phyloP scores from a whole-genome alignment of 2,797 vertebrate species.

The Falco concolor region DNA sequence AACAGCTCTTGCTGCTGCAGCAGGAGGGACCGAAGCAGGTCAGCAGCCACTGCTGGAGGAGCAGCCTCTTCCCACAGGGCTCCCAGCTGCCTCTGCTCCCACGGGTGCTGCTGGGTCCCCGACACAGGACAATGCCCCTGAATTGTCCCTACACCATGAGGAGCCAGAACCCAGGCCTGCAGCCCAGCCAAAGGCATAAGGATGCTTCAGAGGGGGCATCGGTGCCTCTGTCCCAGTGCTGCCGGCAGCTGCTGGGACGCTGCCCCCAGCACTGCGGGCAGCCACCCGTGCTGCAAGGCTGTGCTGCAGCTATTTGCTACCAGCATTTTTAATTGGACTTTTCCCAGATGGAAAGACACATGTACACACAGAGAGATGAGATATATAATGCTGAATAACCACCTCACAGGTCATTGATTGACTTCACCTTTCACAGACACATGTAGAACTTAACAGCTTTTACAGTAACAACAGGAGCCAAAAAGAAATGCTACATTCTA shows the following conservation, averaged over 20 bases:
- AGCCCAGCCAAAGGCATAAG: neutral
- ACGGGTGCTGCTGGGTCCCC: neutral
- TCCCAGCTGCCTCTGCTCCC: neutral
- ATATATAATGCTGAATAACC: neutral
- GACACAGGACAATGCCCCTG: neutral
- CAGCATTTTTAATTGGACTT: neutral
- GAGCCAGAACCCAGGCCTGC: neutral
- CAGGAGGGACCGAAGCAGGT: neutral
- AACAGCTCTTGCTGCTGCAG: neutral
- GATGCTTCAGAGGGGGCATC: neutral
- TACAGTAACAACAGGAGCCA: neutral
- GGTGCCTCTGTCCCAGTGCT: fast-evolving
- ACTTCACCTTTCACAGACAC: neutral
- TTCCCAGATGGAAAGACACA: neutral
- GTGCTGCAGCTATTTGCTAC: neutral
- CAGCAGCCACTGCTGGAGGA: neutral
- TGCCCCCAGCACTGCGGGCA: neutral
- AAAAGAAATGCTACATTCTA: neutral
- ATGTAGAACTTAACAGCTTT: neutral
- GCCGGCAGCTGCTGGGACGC: fast-evolving
- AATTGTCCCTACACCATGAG: fast-evolving
- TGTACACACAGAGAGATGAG: neutral
- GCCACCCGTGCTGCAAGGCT: fast-evolving
- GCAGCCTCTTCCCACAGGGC: neutral
- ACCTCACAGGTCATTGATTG: neutral